A percentile compares a stretch with the other conserved stretches of the same genome.
These are phyloP conservation scores for Nilaparvata lugens DNA, from an alignment of 1,140 invertebrate genomes.

Conservation along the genomic window DNA sequence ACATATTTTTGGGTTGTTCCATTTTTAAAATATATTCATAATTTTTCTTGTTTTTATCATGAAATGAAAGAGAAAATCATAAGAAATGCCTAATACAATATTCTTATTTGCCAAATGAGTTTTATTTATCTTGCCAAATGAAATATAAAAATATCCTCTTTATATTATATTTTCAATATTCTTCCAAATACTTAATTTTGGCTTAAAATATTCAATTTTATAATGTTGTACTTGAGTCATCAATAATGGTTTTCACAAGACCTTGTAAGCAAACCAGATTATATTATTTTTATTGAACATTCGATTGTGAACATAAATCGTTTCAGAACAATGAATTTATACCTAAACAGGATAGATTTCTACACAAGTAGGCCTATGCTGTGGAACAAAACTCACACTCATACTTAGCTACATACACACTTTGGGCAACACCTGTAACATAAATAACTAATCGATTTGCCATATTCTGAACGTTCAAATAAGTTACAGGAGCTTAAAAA, in stretches of 20 bases:
- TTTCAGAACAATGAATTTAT: conserved; percentile 9
- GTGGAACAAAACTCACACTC: conserved; percentile 20
- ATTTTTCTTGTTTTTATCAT: neutral
- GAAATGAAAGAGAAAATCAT: neutral
- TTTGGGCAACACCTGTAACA: conserved; percentile 12
- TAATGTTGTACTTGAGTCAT: neutral
- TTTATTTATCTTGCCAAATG: conserved; percentile 3
- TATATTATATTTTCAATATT: neutral
- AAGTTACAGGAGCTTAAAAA: conserved; percentile 23
- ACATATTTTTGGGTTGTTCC: conserved; percentile 28
- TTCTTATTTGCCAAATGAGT: conserved; percentile 1
- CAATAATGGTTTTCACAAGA: neutral
- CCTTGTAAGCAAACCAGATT: neutral
- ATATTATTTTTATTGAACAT: neutral
- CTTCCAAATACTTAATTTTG: conserved; percentile 1
- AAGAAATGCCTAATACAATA: conserved; percentile 1
- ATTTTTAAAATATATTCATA: conserved; percentile 17
- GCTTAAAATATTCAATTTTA: neutral
- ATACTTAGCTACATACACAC: conserved; percentile 21
- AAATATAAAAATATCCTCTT: conserved; percentile 5
- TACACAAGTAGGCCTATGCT: conserved; percentile 22
- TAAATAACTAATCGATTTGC: conserved; percentile 11
- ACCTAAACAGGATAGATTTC: conserved; percentile 13
- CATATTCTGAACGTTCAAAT: conserved; percentile 18
- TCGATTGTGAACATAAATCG: neutral